Evolutionary conservation across 2,888 invertebrate genomes (phyloP), one percentile per base, ranked within the genome.

Genomic region (Amphipoea oculea): DNA sequence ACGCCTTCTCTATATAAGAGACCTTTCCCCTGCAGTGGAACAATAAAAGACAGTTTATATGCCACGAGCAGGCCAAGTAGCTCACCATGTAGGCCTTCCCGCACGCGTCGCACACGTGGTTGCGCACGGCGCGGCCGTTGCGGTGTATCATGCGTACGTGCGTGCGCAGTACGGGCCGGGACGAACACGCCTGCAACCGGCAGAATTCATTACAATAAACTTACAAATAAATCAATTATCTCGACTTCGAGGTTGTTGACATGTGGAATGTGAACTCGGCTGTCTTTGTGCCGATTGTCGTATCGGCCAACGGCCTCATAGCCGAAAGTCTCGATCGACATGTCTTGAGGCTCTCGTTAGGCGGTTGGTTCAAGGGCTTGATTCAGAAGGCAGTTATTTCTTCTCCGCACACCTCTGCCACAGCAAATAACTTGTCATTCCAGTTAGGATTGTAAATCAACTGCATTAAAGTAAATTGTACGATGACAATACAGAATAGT

Each of bases 51-150:
- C 7, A 7, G 51, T 12, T 48, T 0, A 2, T 45, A 45, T 45
- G 11, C 11, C 45, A 45, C 12, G 4, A 48, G 0, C 12, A 54
- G 6, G 20, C 5, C 54, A 20, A 23, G 54, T 54, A 20, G 9
- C 54, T 54, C 54, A 54, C 79, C 79, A 65, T 48, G 57, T 79
- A 79, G 6, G 79, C 23, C 57, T 79, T 79, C 74, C 91, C 87
- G 89, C 96, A 96, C 0, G 91, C 83, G 84, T 96, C 89, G 65
- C 96, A 96, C 57, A 96, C 96, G 90, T 96, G 95, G 91, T 95
- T 93, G 54, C 94, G 74, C 1, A 71, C 77, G 0, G 91, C 86
- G 6, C 93, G 89, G 11, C 83, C 90, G 76, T 83, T 83, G 51
- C 94, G 88, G 85, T 96, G 96, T 42, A 89, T 67, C 90, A 90